Evolutionary conservation across 1,140 invertebrate species (phyloP).

Genomic region (Schlechtendalia chinensis): DNA sequence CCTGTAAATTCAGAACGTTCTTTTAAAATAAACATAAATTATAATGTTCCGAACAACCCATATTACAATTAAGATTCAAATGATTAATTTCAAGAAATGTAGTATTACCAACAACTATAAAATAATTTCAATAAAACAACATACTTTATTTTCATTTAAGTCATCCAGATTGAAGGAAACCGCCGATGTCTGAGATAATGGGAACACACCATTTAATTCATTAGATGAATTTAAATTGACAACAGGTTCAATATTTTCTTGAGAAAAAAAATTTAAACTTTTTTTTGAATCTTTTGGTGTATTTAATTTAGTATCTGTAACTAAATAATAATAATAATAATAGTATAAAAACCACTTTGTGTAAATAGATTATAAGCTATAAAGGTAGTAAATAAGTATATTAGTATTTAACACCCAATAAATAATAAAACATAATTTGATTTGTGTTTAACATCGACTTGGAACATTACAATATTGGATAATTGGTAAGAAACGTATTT

Average conservation of each 20-base stretch:
- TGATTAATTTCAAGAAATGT: no score
- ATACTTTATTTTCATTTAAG: conserved; percentile 13
- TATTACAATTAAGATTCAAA: background rate
- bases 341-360: background rate
- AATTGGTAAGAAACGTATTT: no score
- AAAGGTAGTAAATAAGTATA: no score
- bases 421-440: no score
- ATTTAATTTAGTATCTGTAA: conserved; percentile 16
- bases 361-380: no score
- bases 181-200: conserved; percentile 42
- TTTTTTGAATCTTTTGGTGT: conserved; percentile 52
- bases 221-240: background rate
- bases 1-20: background rate
- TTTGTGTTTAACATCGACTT: no score
- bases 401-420: no score
- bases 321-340: conserved; percentile 32
- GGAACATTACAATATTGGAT: no score
- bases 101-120: no score
- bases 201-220: conserved; percentile 34
- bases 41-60: background rate
- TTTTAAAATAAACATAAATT: no score
- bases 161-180: conserved; percentile 23
- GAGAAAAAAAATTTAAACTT: conserved; percentile 52
- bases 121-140: background rate
- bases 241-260: background rate